Evolutionary conservation across 2,888 invertebrate genomes (phyloP).

Genomic region (Pelosia muscerda): DNA sequence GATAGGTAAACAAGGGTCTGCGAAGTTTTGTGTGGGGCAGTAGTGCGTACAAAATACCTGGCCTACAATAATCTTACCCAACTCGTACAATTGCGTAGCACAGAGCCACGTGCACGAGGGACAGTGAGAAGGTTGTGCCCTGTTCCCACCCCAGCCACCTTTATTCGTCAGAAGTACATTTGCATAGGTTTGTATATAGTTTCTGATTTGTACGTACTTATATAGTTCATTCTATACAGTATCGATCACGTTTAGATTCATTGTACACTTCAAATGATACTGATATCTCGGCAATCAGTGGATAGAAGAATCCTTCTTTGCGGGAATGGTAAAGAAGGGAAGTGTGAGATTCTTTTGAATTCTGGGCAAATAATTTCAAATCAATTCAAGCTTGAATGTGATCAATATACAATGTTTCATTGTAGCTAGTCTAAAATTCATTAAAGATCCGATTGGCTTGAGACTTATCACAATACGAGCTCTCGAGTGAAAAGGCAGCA

Average conservation of each 20-base stretch:
- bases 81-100: conserved; percentile 53
- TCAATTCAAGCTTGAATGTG: neutral
- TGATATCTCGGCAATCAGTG: neutral
- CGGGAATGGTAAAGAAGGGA: neutral
- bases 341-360: neutral
- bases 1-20: conserved; percentile 61
- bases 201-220: conserved; percentile 30
- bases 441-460: conserved; percentile 9
- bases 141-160: conserved; percentile 55
- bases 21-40: conserved; percentile 29
- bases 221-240: conserved; percentile 17
- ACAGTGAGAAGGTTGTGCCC: conserved; percentile 58
- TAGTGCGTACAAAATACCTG: conserved; percentile 34
- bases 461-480: conserved; percentile 29
- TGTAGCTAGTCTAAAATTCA: neutral
- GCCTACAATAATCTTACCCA: conserved; percentile 45
- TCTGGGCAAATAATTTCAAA: neutral
- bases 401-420: neutral
- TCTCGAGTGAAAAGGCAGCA: conserved; percentile 35
- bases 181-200: conserved; percentile 45
- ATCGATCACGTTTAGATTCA: conserved; percentile 22
- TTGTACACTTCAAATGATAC: neutral
- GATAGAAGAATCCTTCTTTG: neutral
- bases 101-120: conserved; percentile 60
- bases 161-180: conserved; percentile 57